These are phyloP conservation scores for Pomatostomus ruficeps DNA, from an alignment of 2,113 vertebrate genomes.

Conservation along the genomic window DNA sequence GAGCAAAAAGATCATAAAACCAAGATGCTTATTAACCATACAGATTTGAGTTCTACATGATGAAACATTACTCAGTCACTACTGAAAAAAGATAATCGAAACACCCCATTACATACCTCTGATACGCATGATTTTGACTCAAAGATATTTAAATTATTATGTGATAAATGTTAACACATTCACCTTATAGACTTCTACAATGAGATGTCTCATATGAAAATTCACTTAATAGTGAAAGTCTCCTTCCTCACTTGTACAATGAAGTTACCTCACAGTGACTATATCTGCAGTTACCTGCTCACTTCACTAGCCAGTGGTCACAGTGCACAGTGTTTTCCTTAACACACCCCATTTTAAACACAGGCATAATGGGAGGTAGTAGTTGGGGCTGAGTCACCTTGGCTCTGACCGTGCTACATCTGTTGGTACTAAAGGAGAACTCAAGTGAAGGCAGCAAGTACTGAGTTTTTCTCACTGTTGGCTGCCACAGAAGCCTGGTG, in stretches of 20 bases:
- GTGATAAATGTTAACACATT: not conserved
- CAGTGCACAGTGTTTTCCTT: not conserved
- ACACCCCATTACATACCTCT: not conserved
- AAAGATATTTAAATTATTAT: not conserved
- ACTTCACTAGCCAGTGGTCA: not conserved
- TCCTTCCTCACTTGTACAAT: not conserved
- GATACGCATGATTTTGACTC: not conserved
- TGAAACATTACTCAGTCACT: not conserved
- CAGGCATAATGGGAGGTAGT: not conserved
- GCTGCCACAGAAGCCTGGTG: not conserved
- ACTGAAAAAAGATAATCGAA: not conserved
- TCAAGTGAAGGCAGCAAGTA: not conserved
- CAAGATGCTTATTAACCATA: not conserved
- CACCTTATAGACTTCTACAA: not conserved
- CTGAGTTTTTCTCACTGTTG: not conserved
- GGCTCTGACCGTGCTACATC: not conserved
- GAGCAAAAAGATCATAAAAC: not conserved
- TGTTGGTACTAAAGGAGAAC: not conserved
- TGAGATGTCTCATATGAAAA: not conserved
- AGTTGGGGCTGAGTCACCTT: not conserved
- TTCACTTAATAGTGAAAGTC: not conserved
- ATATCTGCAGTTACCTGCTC: not conserved
- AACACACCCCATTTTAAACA: not conserved
- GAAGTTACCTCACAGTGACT: not conserved
- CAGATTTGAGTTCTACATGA: not conserved